Percentiles rank a stretch among this genome's conserved stretches.
Conservation (phyloP, 2,888 invertebrate genomes). For the Epistrophella euchroma region DNA sequence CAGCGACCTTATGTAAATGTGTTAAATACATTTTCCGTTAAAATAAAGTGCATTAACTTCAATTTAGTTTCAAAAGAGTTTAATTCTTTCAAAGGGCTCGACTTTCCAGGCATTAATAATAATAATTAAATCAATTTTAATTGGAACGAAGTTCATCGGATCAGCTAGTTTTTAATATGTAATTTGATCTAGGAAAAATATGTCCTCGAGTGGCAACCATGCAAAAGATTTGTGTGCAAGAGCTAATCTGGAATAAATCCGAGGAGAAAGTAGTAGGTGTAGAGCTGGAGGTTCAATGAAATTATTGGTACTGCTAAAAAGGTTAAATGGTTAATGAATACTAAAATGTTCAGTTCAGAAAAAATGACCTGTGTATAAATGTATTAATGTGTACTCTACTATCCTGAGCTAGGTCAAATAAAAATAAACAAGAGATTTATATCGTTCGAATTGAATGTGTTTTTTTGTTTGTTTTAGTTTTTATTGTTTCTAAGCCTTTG, state of each 20-base stretch:
- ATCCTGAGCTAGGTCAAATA: conserved; percentile 34
- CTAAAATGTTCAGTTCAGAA: conserved; percentile 46
- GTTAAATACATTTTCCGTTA: no score
- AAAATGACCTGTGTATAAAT: no score
- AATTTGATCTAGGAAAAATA: no score
- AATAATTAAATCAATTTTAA: no score
- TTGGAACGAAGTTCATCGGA: no score
- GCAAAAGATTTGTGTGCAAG: neutral
- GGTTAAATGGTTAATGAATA: conserved; percentile 69
- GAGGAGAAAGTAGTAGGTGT: neutral
- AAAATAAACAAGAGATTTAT: conserved; percentile 68
- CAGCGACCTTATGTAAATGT: no score
- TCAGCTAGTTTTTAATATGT: no score
- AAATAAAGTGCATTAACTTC: no score
- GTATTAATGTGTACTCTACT: neutral
- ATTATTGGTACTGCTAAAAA: conserved; percentile 58
- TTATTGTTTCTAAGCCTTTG: neutral
- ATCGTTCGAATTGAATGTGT: conserved; percentile 39
- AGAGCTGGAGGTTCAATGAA: conserved; percentile 52
- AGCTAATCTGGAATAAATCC: conserved; percentile 25
- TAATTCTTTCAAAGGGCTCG: no score
- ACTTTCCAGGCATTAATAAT: no score
- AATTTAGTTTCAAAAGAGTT: no score
- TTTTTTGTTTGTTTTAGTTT: conserved; percentile 1
- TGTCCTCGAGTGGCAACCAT: neutral